Evolutionary conservation across 2,113 vertebrate species (phyloP).

Genomic region (human): DNA sequence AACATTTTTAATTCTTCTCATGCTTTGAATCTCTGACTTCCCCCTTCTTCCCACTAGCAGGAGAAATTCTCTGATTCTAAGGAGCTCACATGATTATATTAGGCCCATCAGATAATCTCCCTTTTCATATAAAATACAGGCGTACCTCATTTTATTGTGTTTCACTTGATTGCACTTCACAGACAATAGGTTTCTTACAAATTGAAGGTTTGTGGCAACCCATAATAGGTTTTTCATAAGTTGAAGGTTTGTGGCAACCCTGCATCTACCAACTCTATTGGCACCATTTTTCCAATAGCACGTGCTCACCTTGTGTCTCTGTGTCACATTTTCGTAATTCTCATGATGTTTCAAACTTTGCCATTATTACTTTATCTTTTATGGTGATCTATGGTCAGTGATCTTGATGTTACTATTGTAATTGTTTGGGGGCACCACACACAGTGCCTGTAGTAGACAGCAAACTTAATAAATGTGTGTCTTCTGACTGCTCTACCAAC

Average conservation of each 20-base stretch:
- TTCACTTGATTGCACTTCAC: not conserved
- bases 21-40: not conserved
- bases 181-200: not conserved
- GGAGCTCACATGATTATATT: not conserved
- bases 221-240: not conserved
- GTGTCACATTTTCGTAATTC: not conserved
- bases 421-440: not conserved
- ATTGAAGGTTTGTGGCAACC: not conserved
- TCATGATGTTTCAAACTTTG: not conserved
- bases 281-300: not conserved
- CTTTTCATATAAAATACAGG: not conserved
- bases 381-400: not conserved
- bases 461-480: not conserved
- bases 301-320: not conserved
- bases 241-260: not conserved
- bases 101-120: not conserved
- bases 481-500: not conserved
- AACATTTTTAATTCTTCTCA: not conserved
- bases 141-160: not conserved
- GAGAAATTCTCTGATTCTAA: not conserved
- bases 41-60: not conserved
- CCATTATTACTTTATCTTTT: not conserved
- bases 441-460: not conserved
- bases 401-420: not conserved
- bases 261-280: not conserved